Evolutionary conservation across 2,888 invertebrate genomes (phyloP).

Genomic region (Clivina fossor): DNA sequence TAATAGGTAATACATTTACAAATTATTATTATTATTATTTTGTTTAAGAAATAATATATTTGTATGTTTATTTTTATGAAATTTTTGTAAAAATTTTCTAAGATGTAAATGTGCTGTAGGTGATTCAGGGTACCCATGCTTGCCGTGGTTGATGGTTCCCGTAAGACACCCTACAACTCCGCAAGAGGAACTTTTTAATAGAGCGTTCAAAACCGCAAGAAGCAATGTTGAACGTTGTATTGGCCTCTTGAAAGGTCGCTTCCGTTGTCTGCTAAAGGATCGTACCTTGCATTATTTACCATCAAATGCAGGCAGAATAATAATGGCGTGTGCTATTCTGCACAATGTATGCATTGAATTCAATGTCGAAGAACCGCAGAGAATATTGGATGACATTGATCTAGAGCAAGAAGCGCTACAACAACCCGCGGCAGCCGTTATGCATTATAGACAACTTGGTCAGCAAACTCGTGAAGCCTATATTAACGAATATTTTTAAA

Average conservation of each 20-base stretch:
- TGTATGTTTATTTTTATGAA: no score
- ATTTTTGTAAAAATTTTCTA: no score
- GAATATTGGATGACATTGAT: not conserved
- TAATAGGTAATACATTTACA: constrained; percentile 4
- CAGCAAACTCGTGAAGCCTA: constrained; percentile 1
- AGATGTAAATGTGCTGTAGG: constrained; percentile 22
- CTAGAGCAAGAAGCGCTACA: not conserved
- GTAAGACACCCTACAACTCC: constrained; percentile 36
- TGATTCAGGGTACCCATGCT: constrained; percentile 36
- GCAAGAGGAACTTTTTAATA: constrained; percentile 37
- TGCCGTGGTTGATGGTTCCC: constrained; percentile 36
- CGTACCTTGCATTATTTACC: constrained; percentile 19
- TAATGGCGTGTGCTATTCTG: constrained; percentile 23
- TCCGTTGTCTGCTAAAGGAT: constrained; percentile 22
- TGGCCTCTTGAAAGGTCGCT: constrained; percentile 38
- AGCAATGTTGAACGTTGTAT: constrained; percentile 38
- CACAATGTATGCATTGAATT: constrained; percentile 25
- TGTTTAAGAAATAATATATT: no score
- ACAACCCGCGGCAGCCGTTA: not conserved
- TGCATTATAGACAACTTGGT: constrained; percentile 6
- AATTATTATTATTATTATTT: no score
- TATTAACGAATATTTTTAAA: not conserved
- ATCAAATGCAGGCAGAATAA: constrained; percentile 19
- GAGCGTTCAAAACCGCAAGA: constrained; percentile 32
- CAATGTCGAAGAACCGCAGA: constrained; percentile 9